Base-by-base conservation (phyloP, 2,888 invertebrate species). In the Troglohyphantes excavatus region DNA sequence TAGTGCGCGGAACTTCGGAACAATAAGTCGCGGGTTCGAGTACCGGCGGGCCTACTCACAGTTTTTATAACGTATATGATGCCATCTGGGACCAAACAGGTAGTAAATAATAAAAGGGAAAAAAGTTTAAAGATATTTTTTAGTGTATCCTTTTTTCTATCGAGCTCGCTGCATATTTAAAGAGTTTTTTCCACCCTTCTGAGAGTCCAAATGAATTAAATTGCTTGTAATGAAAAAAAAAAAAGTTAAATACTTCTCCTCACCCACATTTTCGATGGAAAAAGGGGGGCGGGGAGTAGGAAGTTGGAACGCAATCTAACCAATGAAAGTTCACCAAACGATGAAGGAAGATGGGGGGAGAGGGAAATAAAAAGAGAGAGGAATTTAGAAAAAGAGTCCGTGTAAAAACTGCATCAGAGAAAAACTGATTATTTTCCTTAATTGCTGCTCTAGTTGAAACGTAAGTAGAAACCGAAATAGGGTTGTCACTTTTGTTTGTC, bases 351-450 rank as follows among this genome's bases (percentile, higher is more conserved):
- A 61, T 11, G 61, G 21, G 19, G 9, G 61, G 27, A 65, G 65
- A 67, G 29, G 75, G 59, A 82, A 82, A 83, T 27, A 61, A 46
- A 81, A 81, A 81, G 43, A 79, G 67, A n/a, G 78, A 33, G 76
- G 68, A 82, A 81, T 87, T 87, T 79, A 26, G 67, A 75, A 81
- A n/a, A 59, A 88, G 82, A 82, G 82, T 82, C 43, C 61, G 89
- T 89, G 82, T 82, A 89, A 90, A 90, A 90, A 85, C 89, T 61
- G 79, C 76, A 78, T 79, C 90, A 73, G 0, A 79, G 85, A 75
- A 68, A 90, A 81, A 90, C 90, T 90, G 90, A 90, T 90, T 85
- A 90, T 90, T 85, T 83, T 90, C 85, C 85, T 90, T 90, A 90
- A 90, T 90, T 90, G 90, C 90, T 33, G 85, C 81, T 85, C 81